Evolutionary conservation across 2,113 vertebrate genomes (phyloP).

Genomic region (Mus pahari): DNA sequence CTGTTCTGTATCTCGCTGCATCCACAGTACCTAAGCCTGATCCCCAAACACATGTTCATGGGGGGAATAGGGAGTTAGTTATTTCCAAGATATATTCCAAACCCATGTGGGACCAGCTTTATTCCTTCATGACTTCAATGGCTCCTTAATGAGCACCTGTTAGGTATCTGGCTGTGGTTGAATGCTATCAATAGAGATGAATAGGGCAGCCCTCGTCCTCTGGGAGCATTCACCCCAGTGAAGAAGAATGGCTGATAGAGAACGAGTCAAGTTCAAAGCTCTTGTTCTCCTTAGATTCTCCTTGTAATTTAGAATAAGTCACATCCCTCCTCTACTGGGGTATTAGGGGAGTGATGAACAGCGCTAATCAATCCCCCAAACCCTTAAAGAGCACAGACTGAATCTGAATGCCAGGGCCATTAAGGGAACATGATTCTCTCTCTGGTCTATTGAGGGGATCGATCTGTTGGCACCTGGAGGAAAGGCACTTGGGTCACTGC

Average conservation of each 20-base stretch:
- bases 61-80: neutral
- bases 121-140: slow-evolving; percentile 29
- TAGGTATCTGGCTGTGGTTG: neutral
- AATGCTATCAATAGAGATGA: neutral
- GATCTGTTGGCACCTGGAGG: neutral
- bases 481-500: neutral
- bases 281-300: neutral
- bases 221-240: neutral
- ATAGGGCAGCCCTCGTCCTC: neutral
- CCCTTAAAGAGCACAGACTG: neutral
- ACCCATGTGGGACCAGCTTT: neutral
- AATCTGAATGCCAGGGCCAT: neutral
- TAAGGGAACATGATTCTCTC: neutral
- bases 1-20: neutral
- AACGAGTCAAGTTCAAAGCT: neutral
- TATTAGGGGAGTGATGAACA: neutral
- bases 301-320: slow-evolving; percentile 23
- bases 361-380: neutral
- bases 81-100: neutral
- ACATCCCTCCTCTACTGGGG: neutral
- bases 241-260: neutral
- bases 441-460: neutral
- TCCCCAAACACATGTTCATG: neutral
- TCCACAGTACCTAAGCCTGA: neutral
- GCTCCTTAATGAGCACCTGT: slow-evolving; percentile 19